Evolutionary conservation across 2,888 invertebrate genomes (phyloP).

Genomic region (Cecidostiba fungosa): DNA sequence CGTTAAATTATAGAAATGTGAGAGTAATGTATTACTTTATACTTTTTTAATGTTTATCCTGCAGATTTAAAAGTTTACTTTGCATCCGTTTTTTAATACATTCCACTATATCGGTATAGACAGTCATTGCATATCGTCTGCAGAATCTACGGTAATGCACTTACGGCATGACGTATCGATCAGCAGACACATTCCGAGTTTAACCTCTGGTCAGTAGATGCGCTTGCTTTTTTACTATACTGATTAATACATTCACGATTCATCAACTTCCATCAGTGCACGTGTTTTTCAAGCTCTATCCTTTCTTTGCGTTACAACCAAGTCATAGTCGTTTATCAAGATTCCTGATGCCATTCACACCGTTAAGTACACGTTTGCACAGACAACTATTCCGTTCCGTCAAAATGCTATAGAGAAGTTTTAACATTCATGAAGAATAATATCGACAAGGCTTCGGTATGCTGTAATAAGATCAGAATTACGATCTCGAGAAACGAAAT

Average conservation of each 20-base stretch:
- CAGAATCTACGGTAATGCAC: constrained; percentile 16
- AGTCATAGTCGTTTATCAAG: neutral
- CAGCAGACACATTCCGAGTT: neutral
- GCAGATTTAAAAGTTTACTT: neutral
- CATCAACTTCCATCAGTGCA: neutral
- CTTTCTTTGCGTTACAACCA: neutral
- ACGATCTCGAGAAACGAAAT: no score
- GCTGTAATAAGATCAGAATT: no score
- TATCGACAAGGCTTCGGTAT: no score
- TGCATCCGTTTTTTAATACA: neutral
- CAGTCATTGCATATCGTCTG: neutral
- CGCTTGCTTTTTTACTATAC: neutral
- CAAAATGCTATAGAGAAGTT: no score
- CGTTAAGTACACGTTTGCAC: neutral
- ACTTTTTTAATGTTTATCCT: no score
- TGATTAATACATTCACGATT: constrained; percentile 1
- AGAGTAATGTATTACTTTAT: neutral
- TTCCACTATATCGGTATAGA: neutral
- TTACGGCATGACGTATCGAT: constrained; percentile 3
- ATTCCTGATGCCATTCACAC: neutral
- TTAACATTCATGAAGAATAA: no score
- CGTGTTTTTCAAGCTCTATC: neutral
- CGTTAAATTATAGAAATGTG: neutral
- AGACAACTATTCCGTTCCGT: no score
- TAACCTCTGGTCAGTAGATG: neutral